phyloP scores from a whole-genome alignment of 2,888 invertebrate species.

The Philhelius pedissequus region DNA sequence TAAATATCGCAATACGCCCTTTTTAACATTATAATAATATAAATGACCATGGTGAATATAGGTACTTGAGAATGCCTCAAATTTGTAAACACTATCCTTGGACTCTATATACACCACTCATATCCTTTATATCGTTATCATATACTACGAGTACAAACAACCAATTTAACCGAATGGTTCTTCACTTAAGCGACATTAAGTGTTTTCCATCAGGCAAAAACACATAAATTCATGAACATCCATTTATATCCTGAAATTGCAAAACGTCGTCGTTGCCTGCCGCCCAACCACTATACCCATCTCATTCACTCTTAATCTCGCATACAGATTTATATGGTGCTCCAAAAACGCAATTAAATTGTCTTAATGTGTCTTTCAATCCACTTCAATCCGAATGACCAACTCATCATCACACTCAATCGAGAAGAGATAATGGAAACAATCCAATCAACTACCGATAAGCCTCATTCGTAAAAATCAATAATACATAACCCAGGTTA shows the following conservation, averaged over 20 bases:
- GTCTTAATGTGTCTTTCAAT: conserved; percentile 26
- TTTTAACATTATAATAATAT: not conserved
- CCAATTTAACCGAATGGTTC: conserved; percentile 11
- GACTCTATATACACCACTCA: not conserved
- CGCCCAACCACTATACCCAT: not conserved
- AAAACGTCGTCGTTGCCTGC: not conserved
- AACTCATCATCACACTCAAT: conserved; percentile 30
- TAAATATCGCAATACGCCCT: not conserved
- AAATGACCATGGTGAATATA: not conserved
- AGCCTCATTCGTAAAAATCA: conserved; percentile 29
- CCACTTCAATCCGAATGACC: conserved; percentile 14
- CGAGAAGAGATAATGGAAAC: conserved; percentile 38
- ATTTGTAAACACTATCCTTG: not conserved
- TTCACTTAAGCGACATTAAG: conserved; percentile 24
- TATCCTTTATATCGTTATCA: not conserved
- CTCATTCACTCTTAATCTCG: not conserved
- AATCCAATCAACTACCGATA: conserved; percentile 37
- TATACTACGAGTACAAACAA: not conserved
- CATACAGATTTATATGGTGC: not conserved
- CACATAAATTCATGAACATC: conserved; percentile 4
- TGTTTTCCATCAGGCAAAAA: conserved; percentile 12
- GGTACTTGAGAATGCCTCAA: not conserved
- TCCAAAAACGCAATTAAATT: conserved; percentile 29
- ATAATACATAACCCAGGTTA: conserved; percentile 15
- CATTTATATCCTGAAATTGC: conserved; percentile 5